Evolutionary conservation across 2,888 invertebrate genomes (phyloP).

Genomic region (Rapana venosa): DNA sequence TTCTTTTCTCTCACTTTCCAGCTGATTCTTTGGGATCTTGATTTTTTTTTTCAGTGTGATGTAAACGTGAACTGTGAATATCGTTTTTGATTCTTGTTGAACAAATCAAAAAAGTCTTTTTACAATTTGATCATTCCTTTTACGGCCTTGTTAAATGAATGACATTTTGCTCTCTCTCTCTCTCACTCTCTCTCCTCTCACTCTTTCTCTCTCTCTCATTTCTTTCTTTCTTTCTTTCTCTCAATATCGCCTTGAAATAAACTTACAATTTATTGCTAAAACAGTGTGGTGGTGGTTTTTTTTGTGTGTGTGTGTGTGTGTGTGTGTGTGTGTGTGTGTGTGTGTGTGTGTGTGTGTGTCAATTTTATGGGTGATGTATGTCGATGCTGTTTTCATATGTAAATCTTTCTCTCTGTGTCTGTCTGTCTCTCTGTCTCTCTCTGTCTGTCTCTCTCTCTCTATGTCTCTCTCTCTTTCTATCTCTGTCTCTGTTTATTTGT

Average conservation of each 20-base stretch:
- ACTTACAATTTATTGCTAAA: slow-evolving; percentile 28
- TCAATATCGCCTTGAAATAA: slow-evolving; percentile 31
- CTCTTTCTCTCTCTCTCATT: slow-evolving; percentile 23
- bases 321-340: neutral
- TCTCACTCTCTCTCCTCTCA: neutral
- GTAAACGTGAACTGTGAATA: neutral
- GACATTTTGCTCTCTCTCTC: neutral
- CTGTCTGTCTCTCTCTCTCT: too few relatives aligned
- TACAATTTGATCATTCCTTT: slow-evolving; percentile 19
- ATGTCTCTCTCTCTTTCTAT: neutral
- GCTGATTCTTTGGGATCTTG: neutral
- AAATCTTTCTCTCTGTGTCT: neutral
- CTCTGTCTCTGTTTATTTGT: too few relatives aligned
- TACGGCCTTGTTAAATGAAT: slow-evolving; percentile 26
- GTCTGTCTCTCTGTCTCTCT: neutral
- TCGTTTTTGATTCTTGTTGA: slow-evolving; percentile 13
- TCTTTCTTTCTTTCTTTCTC: neutral
- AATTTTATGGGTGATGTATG: neutral
- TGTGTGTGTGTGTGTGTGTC: neutral
- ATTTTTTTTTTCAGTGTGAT: neutral
- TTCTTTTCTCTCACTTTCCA: neutral
- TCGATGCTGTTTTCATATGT: neutral
- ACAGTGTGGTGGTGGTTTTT: neutral
- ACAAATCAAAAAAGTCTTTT: slow-evolving; percentile 30
- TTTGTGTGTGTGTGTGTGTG: neutral